phyloP scores from a whole-genome alignment of 2,797 vertebrate species.

The Xyrichtys novacula region DNA sequence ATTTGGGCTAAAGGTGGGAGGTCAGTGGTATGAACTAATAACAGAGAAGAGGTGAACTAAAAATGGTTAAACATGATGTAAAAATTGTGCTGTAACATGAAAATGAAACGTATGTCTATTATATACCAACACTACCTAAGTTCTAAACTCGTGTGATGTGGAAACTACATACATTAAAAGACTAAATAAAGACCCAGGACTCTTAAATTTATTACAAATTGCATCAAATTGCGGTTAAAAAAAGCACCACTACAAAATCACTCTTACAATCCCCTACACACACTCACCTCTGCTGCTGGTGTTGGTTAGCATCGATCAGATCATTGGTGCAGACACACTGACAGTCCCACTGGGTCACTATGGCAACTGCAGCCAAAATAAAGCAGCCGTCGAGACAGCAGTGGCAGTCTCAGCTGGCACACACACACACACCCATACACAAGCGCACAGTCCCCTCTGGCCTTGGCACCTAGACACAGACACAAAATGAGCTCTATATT shows the following conservation, averaged over 20 bases:
- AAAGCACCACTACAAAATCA: no score
- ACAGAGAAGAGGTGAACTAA: conserved; percentile 1
- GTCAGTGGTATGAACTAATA: conserved; percentile 55
- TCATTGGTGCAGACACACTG: conserved; percentile 67
- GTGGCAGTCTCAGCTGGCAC: conserved; percentile 64
- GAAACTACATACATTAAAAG: no score
- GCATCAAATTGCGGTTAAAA: no score
- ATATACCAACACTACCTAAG: no score
- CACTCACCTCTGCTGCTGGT: conserved; percentile 39
- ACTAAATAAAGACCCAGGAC: no score
- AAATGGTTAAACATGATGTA: no score
- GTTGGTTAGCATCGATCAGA: conserved; percentile 56
- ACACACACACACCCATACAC: conserved; percentile 12
- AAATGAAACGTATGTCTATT: no score
- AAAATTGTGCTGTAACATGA: no score
- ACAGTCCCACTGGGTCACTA: conserved; percentile 77
- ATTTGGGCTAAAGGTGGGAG: conserved; percentile 58
- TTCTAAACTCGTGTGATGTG: no score
- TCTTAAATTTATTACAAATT: no score
- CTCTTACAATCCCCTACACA: neutral
- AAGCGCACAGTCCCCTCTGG: conserved; percentile 53
- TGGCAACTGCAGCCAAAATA: conserved; percentile 81
- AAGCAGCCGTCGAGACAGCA: conserved; percentile 72
- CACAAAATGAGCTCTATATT: conserved; percentile 71
- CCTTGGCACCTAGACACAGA: conserved; percentile 71